phyloP scores from a whole-genome alignment of 92 coral and sea anemone genomes.

The Plumapathes pennacea region DNA sequence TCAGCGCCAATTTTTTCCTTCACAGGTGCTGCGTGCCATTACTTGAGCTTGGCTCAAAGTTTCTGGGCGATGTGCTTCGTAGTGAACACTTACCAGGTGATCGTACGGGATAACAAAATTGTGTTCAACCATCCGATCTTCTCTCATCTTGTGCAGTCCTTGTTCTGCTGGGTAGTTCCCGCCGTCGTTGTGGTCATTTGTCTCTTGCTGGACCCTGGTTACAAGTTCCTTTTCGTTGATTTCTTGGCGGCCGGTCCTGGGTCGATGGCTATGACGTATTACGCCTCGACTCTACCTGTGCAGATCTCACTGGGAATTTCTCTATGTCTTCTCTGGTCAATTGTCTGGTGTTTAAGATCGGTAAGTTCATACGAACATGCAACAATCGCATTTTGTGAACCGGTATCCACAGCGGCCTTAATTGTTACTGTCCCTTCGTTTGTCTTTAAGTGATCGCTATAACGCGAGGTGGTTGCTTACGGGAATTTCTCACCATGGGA shows the following conservation, averaged over 20 bases:
- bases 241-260: conserved; percentile 63
- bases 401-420: no score
- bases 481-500: no score
- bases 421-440: no score
- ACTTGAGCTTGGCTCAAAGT: conserved; percentile 70
- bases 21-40: conserved; percentile 80
- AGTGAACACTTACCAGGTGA: conserved; percentile 83
- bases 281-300: conserved; percentile 80
- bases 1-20: neutral
- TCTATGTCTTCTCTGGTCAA: conserved; percentile 80
- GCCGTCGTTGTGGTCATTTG: conserved; percentile 80
- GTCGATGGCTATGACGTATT: conserved; percentile 57
- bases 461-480: no score
- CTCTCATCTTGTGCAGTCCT: conserved; percentile 63
- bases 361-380: no score
- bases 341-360: conserved; percentile 75
- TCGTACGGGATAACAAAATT: conserved; percentile 54
- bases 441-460: no score
- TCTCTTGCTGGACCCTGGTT: conserved; percentile 49
- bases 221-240: conserved; percentile 71
- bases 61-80: conserved; percentile 90
- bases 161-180: conserved; percentile 74
- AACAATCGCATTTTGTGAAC: no score
- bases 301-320: conserved; percentile 76
- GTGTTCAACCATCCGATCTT: conserved; percentile 60